phyloP scores from a whole-genome alignment of 1,140 invertebrate genomes.

The Semibalanus balanoides region DNA sequence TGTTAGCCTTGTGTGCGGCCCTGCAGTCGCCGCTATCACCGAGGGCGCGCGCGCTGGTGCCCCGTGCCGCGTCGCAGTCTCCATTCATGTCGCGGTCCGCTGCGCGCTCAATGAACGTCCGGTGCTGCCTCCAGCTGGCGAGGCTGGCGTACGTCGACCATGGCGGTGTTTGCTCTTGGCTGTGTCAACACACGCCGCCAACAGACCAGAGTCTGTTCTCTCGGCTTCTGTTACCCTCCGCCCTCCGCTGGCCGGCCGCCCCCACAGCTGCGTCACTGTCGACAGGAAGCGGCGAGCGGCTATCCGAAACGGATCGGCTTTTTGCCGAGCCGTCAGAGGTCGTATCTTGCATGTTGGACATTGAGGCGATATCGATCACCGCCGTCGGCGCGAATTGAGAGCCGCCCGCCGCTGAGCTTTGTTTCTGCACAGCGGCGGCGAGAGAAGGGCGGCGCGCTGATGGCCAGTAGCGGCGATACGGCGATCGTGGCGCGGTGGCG shows the following conservation, averaged over 20 bases:
- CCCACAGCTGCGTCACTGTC: neutral
- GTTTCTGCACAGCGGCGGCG: neutral
- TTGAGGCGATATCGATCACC: neutral
- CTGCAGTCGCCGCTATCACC: neutral
- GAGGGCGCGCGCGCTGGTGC: neutral
- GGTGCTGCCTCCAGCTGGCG: neutral
- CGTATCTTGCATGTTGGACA: neutral
- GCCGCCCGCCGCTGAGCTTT: neutral
- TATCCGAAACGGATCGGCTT: neutral
- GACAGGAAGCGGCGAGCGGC: neutral
- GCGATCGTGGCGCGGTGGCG: too few species aligned
- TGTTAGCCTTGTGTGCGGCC: neutral
- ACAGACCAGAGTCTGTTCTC: neutral
- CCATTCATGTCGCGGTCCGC: neutral
- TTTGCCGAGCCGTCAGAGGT: neutral
- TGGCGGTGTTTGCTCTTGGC: neutral
- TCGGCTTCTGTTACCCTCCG: neutral
- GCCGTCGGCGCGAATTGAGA: neutral
- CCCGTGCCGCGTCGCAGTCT: neutral
- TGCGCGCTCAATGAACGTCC: neutral
- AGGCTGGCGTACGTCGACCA: neutral
- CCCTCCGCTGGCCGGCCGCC: too few species aligned
- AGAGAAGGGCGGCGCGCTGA: neutral
- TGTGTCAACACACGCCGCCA: neutral
- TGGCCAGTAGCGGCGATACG: neutral